Percentiles rank a stretch among this genome's conserved stretches.
Conservation (phyloP, 1,140 invertebrate species). For the Batillaria attramentaria region DNA sequence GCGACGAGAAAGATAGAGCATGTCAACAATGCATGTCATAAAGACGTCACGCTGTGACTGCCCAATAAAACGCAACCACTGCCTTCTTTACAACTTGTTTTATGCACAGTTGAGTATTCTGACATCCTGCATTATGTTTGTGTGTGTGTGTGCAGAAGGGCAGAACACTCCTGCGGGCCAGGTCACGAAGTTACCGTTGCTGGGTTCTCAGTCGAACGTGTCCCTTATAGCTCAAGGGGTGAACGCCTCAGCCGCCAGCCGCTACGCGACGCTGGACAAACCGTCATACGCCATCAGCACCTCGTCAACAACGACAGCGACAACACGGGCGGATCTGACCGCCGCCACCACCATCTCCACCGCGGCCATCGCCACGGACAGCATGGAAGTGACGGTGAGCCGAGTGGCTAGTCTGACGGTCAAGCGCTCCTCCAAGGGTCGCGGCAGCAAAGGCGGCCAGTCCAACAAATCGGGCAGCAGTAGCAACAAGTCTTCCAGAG, state of each 20-base stretch:
- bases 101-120: too few species aligned
- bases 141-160: slow-evolving; percentile 1
- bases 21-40: too few species aligned
- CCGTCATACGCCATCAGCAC: not conserved
- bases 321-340: not conserved
- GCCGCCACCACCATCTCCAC: not conserved
- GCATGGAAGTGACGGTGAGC: not conserved
- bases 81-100: too few species aligned
- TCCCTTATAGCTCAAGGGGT: slow-evolving; percentile 4
- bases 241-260: not conserved
- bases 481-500: not conserved
- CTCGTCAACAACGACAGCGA: not conserved
- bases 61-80: too few species aligned
- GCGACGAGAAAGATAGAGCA: not conserved
- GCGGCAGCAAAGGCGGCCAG: not conserved
- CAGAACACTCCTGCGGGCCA: slow-evolving; percentile 11
- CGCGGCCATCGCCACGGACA: not conserved
- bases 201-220: not conserved
- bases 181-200: slow-evolving; percentile 17
- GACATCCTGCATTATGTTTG: too few species aligned
- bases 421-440: slow-evolving; percentile 12
- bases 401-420: slow-evolving; percentile 16
- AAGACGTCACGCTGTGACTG: too few species aligned
- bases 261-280: not conserved
- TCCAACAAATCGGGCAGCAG: not conserved